Base-by-base conservation (phyloP, 2,113 vertebrate genomes). In the Lepidothrix coronata region DNA sequence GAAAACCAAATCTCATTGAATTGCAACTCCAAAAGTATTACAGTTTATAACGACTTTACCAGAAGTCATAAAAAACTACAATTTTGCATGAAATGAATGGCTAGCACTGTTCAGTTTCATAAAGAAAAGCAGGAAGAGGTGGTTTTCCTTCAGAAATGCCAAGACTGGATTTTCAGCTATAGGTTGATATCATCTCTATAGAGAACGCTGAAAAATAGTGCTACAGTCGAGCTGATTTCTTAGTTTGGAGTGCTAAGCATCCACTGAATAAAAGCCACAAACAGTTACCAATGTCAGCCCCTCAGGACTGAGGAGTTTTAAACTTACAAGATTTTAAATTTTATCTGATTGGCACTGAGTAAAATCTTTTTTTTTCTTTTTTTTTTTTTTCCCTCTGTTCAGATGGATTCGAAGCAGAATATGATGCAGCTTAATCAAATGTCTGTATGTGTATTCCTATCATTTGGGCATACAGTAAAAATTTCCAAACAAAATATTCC, bases 171-270 rank as follows among this genome's bases (percentile, higher is more conserved):
- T 84, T 90, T 55, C 14, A 61, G 8, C 2, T 30, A 13, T 8
- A 70, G 6, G 2, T 68, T 68, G 52, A 11, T 33, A n/a, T 61
- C 3, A 1, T 48, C 0, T 46, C 3, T 43, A 6, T 3, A 63
- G 4, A 6, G 2, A 82, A 68, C 31, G 8, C 2, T 67, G n/a
- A 63, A 78, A 95, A 88, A 8, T 27, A 21, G 13, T 55, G 11
- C 11, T 23, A 27, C 3, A 65, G 15, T 25, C 73, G 35, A 89
- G 5, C 5, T 76, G 3, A 35, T 33, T 44, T 30, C 23, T 72
- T 9, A 51, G 5, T 63, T 77, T 70, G 18, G 8, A 51, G 8
- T 23, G 8, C 5, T 83, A 75, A 77, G 4, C 4, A 41, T 21
- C 6, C 17, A 48, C 21, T 61, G 35, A 66, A 65, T 14, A 5